Percentiles rank a stretch among this genome's conserved stretches.
These are phyloP conservation scores for Heliangelus exortis DNA, from an alignment of 2,797 vertebrate species.

Conservation along the genomic window DNA sequence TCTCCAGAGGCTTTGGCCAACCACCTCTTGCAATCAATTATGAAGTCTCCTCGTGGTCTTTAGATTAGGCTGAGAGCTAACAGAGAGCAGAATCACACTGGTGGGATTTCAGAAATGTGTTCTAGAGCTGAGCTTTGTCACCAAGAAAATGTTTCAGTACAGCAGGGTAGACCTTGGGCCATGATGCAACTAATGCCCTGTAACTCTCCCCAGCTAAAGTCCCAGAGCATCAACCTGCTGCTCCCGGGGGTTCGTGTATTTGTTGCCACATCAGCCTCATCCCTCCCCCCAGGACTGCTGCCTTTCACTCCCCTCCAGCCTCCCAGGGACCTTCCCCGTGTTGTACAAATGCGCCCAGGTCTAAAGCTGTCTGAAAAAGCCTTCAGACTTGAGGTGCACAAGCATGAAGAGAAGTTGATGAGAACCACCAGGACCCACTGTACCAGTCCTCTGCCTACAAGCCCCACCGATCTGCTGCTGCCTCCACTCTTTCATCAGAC, in stretches of 20 bases:
- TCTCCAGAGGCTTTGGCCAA: background rate
- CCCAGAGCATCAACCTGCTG: background rate
- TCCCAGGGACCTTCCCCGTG: background rate
- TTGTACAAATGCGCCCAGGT: background rate
- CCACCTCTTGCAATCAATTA: background rate
- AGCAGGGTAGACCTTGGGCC: background rate
- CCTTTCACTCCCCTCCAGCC: background rate
- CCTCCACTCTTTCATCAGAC: constrained; percentile 16
- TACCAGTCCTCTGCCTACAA: background rate
- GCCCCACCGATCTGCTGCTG: background rate
- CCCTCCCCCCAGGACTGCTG: background rate
- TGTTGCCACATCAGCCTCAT: background rate
- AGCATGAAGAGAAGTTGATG: background rate
- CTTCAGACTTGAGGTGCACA: background rate
- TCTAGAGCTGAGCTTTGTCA: background rate
- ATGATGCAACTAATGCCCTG: rapidly evolving
- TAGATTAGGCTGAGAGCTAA: background rate
- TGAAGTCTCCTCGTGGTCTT: background rate
- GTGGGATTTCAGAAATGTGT: background rate
- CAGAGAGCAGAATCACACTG: background rate
- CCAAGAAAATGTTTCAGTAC: background rate
- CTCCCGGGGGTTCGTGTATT: rapidly evolving
- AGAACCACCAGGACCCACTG: background rate
- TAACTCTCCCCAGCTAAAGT: background rate
- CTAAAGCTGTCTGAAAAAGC: background rate